These are phyloP conservation scores for Tolmerus cingulatus DNA, from an alignment of 2,888 invertebrate genomes.

Conservation along the genomic window DNA sequence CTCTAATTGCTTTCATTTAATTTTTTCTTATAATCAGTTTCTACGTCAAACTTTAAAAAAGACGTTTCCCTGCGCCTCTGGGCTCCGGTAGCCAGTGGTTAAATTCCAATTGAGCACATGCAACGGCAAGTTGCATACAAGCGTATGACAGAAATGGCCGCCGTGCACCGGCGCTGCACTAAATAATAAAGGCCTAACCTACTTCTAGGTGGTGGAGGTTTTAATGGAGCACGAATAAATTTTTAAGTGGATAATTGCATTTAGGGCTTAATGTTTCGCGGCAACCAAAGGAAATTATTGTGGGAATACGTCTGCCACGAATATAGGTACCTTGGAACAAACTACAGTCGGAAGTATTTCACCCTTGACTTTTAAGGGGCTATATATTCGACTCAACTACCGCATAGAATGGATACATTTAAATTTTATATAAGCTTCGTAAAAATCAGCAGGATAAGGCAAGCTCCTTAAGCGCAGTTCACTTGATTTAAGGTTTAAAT, in stretches of 20 bases:
- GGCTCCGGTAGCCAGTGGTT: neutral
- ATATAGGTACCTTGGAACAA: neutral
- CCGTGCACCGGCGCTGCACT: neutral
- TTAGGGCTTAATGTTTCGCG: conserved; percentile 3
- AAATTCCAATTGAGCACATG: neutral
- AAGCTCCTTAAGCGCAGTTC: too few species aligned
- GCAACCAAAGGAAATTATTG: conserved; percentile 11
- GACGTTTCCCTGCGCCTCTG: neutral
- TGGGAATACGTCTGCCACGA: conserved; percentile 20
- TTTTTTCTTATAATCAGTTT: neutral
- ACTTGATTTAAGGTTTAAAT: neutral
- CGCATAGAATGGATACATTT: neutral
- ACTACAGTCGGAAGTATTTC: neutral
- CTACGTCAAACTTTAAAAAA: neutral
- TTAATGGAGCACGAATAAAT: conserved; percentile 32
- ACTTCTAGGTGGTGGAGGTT: conserved; percentile 19
- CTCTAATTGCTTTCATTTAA: neutral
- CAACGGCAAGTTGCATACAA: neutral
- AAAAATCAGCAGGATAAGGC: neutral
- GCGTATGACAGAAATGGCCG: neutral
- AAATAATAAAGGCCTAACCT: conserved; percentile 30
- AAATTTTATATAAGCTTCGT: neutral
- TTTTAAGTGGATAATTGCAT: conserved; percentile 37
- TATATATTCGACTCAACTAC: neutral
- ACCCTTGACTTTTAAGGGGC: conserved; percentile 14